Base-by-base conservation (phyloP, 2,113 vertebrate species). In the Centropus unirufus region DNA sequence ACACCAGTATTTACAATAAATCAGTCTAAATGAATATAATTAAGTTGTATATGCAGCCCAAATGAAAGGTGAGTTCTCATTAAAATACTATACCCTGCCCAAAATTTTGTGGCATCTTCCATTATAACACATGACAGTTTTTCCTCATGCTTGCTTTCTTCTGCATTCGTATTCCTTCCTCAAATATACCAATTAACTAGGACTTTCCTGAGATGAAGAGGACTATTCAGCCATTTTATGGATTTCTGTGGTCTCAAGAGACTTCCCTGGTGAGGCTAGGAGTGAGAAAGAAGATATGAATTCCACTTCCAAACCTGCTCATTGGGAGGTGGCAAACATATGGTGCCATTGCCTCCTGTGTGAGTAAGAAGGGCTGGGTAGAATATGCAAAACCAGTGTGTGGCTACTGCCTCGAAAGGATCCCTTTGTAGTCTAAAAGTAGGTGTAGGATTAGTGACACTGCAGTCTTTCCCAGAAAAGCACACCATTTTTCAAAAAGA, bases 161-260 rank as follows among this genome's bases (percentile, higher is more conserved):
- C 21, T 44, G 23, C 20, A 66, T 92, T 91, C 90, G 55, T 74
- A 89, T 92, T 85, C 67, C 42, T 88, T 36, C 85, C 55, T 90
- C 55, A 80, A 93, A 89, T 27, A 77, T 17, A 89, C 32, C 14
- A 49, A 32, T 23, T 68, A 74, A 84, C 78, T 55, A 14, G 9
- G 63, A 85, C 55, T 83, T 70, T 77, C 63, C 79, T 91, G n/a
- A 77, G 21, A 24, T n/a, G 34, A 34, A 59, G 72, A 74, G 51
- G 67, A 68, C 46, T 92, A 72, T 85, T 82, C 82, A 91, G 78
- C 46, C 91, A 77, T 94, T 95, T 94, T 91, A 81, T 80, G 55
- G 64, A 91, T 77, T 94, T 94, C 78, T 93, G 63, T 91, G 87
- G 64, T 96, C 63, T 93, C 47, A 59, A 47, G 67, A 89, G 87